Conservation (phyloP, 2,113 vertebrate genomes). For the Anthoscopus minutus region DNA sequence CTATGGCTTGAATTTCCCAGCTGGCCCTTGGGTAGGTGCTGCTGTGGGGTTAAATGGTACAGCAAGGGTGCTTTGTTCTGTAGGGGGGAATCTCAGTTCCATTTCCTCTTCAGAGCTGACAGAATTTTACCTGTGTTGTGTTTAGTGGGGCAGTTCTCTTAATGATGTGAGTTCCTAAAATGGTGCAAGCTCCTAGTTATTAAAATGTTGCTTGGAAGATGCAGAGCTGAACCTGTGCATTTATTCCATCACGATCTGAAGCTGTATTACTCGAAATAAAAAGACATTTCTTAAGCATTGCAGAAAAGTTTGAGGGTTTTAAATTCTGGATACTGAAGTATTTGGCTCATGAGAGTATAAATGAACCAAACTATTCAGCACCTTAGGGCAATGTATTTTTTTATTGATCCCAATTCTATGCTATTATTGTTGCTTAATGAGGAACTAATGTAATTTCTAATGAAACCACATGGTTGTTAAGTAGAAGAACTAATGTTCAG, state of each 20-base stretch:
- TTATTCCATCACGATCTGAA: neutral
- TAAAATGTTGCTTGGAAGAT: neutral
- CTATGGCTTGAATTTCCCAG: neutral
- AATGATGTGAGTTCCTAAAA: neutral
- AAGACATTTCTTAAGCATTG: neutral
- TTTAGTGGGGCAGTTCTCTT: neutral
- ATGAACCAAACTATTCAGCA: slow-evolving; percentile 45
- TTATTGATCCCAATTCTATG: slow-evolving; percentile 53
- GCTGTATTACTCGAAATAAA: neutral
- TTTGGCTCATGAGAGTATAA: slow-evolving; percentile 18
- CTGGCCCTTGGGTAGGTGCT: neutral
- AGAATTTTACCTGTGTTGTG: neutral
- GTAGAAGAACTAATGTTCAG: slow-evolving; percentile 46
- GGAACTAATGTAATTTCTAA: slow-evolving; percentile 70
- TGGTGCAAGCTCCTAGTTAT: neutral
- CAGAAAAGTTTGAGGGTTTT: neutral
- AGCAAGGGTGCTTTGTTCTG: neutral
- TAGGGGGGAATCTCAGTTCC: neutral
- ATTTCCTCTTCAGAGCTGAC: neutral
- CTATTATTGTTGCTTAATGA: slow-evolving; percentile 71
- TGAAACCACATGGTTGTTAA: slow-evolving; percentile 54
- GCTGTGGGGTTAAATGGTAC: neutral
- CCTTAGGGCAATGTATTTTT: slow-evolving; percentile 47
- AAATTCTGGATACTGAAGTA: neutral
- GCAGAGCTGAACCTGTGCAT: neutral